Evolutionary conservation across 2,888 invertebrate genomes (phyloP), one percentile per base, ranked within the genome.

Genomic region (Margaritifera margaritifera): DNA sequence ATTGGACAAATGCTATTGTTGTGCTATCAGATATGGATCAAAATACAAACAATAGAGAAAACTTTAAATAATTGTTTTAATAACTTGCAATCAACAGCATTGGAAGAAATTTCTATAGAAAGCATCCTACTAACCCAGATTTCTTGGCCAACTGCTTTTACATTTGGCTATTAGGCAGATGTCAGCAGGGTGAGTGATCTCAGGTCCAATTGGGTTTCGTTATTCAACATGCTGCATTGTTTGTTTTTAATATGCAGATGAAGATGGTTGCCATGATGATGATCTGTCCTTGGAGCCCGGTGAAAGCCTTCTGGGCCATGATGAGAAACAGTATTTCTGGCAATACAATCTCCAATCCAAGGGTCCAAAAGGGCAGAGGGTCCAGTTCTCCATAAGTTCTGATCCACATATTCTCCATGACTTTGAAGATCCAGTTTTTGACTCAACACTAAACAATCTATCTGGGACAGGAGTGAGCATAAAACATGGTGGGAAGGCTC

Each of bases 271-370:
- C n/a, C 70, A 76, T 61, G 76, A 77, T 53, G 65, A 72, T 42
- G 67, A 64, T 15, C 62, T 63, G 6, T 58, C 71, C 24, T 64
- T 74, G 66, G 71, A 70, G n/a, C 72, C 73, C 15, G 65, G 68
- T 6, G 77, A 67, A 68, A 78, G 75, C 27, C 73, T 71, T 65
- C 68, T 75, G 24, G 68, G 72, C 0, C 54, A 59, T 18, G 71
- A 69, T 53, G 84, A 85, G 66, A 84, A 86, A 69, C 87, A 86
- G 74, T 98, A 93, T 90, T 98, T 99, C 90, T 99, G 99, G 98
- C 98, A 98, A 90, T 99, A 99, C 90, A 99, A 99, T 91, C 96
- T 98, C 0, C 98, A 98, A 91, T 95, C 98, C 1, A 97, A 99
- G 91, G 98, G 99, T 2, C 97, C 98, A 6, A 97, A 99, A 91